Base-by-base conservation (phyloP, 2,797 vertebrate species). In the Acestrorhynchus altus region DNA sequence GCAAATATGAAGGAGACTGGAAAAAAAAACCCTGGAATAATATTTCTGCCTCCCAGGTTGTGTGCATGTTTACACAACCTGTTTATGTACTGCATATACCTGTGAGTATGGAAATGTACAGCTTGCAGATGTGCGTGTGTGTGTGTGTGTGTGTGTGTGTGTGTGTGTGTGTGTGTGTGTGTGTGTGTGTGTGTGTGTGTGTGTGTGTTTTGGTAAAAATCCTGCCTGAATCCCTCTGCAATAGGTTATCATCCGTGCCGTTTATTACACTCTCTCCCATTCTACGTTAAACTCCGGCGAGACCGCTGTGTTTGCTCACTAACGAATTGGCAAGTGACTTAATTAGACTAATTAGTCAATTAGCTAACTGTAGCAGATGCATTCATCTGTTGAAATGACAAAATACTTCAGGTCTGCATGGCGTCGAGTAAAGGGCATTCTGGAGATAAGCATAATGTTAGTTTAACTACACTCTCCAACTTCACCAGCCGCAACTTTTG, bases 321-420 rank as follows among this genome's bases (percentile, higher is more conserved):
- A 70, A 73, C 69, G 74, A 74, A 81, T 74, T 84, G 76, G 78
- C 82, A 84, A 82, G 82, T 79, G 78, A 78, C 80, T 86, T 84
- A 77, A 86, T 86, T 86, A 86, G 80, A 83, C 82, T 84, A 86
- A 86, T 86, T 86, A 84, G 82, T 79, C 82, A 84, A 84, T 86
- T 84, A 84, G 76, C 78, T 77, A 71, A 73, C 76, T 79, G 80
- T 72, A 79, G 80, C 82, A 68, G 49, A 47, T 40, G 44, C 84
- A 81, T 81, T 86, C 73, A 76, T 86, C 78, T 83, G 80, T 83
- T 77, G 77, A 83, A 84, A 79, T 84, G 82, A 84, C 82, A 72
- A 73, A 84, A 83, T 65, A 72, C 74, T 82, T 68, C 20, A 70
- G 75, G 72, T 76, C 72, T 65, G 47, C 49, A 65, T 76, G 76